Evolutionary conservation across 2,113 vertebrate species (phyloP).

Genomic region (Strix aluco): DNA sequence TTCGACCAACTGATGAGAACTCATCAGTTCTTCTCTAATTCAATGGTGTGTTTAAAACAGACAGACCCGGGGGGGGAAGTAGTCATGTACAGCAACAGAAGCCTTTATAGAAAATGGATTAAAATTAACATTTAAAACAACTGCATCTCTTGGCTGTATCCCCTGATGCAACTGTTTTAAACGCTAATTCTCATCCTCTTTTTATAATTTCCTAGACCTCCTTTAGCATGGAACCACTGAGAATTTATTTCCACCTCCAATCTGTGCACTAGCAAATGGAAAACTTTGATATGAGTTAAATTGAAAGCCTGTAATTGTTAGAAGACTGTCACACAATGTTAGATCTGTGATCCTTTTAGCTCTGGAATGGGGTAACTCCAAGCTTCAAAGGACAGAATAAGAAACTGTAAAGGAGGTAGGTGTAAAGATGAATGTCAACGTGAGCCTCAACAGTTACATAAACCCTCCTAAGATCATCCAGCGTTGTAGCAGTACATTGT

Average conservation of each 20-base stretch:
- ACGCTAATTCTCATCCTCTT: background rate
- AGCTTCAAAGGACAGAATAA: background rate
- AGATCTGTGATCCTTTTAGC: background rate
- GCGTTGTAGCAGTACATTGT: background rate
- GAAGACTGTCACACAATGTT: background rate
- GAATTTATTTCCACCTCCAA: background rate
- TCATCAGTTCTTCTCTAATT: background rate
- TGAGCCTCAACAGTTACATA: background rate
- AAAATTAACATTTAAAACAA: background rate
- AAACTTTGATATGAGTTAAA: background rate
- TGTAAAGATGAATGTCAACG: background rate
- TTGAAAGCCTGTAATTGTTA: background rate
- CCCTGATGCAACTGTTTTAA: background rate
- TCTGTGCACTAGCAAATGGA: background rate
- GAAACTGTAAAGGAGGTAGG: background rate
- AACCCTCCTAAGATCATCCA: background rate
- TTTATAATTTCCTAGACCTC: background rate
- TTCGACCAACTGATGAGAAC: background rate
- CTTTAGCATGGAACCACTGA: background rate
- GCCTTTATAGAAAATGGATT: background rate
- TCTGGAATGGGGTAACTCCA: background rate
- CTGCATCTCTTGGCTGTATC: background rate
- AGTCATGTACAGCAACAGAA: background rate
- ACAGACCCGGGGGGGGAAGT: background rate
- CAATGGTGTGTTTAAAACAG: background rate